Conservation (phyloP, 2,888 invertebrate species). For the Rhyacophila evoluta region DNA sequence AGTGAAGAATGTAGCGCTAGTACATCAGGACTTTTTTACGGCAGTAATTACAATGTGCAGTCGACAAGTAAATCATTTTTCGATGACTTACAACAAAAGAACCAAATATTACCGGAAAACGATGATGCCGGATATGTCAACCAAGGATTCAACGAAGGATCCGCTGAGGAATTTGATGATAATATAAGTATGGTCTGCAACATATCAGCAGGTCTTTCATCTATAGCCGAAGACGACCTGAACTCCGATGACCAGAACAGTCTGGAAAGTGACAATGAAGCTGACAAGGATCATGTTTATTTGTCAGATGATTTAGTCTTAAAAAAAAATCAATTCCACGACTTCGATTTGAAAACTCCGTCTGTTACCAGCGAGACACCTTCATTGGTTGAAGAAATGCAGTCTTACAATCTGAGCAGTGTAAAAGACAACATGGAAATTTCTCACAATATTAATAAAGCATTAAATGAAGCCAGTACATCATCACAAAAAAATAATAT, state of each 20-base stretch:
- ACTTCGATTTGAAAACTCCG: neutral
- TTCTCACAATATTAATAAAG: no score
- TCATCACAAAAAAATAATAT: neutral
- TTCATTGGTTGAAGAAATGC: conserved; percentile 16
- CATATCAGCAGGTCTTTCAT: neutral
- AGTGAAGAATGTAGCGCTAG: neutral
- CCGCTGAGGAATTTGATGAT: neutral
- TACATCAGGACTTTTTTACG: neutral
- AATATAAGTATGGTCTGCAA: neutral
- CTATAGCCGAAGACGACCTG: neutral
- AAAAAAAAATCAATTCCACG: neutral
- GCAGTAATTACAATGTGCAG: neutral
- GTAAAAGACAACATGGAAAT: no score
- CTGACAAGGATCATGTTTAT: neutral
- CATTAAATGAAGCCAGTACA: neutral
- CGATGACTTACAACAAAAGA: neutral
- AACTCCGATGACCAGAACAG: neutral
- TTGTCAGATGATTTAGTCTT: no score
- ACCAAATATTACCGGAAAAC: neutral
- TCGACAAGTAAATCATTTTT: conserved; percentile 1
- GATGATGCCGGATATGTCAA: neutral
- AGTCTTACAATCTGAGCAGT: neutral
- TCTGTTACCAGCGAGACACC: conserved; percentile 10
- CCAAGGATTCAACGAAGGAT: neutral
- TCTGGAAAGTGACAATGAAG: neutral